Conservation (phyloP, 2,797 vertebrate species). For the Neopelma chrysocephalum region DNA sequence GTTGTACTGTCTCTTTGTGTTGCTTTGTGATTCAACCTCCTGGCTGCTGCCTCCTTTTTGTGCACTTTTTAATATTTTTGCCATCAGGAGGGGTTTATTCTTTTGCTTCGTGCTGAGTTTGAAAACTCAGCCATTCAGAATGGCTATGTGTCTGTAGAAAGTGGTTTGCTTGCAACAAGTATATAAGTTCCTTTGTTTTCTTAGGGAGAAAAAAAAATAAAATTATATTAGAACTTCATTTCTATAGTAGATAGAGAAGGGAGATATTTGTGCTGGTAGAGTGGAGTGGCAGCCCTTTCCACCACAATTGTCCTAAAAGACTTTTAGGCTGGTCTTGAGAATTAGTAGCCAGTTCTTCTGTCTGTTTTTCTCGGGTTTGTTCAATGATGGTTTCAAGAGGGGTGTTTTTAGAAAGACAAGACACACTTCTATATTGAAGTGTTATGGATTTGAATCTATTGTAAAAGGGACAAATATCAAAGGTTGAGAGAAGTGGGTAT, state of each 20-base stretch:
- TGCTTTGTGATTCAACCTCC: not conserved
- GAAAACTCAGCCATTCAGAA: not conserved
- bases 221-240: not conserved
- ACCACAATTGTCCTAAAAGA: too few species aligned
- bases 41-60: not conserved
- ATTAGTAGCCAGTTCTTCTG: not conserved
- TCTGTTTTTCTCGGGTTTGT: not conserved
- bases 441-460: not conserved
- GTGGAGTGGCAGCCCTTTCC: not conserved
- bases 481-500: not conserved
- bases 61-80: not conserved
- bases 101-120: not conserved
- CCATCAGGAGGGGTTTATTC: not conserved
- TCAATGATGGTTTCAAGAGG: not conserved
- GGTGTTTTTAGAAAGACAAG: not conserved
- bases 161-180: not conserved
- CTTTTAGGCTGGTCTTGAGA: not conserved
- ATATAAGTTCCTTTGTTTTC: not conserved
- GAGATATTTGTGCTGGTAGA: not conserved
- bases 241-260: not conserved
- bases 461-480: not conserved
- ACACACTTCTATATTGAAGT: not conserved
- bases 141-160: not conserved
- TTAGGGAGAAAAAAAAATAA: not conserved
- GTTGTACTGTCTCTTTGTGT: not conserved